Conservation (phyloP, 1,140 invertebrate species). For the Dolichoris vasculosae region DNA sequence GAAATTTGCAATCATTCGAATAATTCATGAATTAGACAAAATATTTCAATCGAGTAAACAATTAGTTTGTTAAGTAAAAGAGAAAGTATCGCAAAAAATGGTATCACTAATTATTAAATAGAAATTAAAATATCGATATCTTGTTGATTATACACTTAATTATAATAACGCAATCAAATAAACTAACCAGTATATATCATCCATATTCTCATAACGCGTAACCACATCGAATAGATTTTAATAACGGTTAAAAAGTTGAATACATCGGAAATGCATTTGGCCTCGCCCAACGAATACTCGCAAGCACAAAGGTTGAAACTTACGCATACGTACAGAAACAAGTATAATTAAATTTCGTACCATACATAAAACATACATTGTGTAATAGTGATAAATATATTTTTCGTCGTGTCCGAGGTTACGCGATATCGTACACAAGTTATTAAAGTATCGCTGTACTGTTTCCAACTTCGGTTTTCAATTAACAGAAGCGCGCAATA, state of each 20-base stretch:
- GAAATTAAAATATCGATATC: too few relatives aligned
- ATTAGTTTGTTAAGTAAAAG: too few relatives aligned
- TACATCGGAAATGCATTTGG: constrained; percentile 36
- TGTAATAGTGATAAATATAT: constrained; percentile 6
- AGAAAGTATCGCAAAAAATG: too few relatives aligned
- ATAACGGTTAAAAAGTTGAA: constrained; percentile 14
- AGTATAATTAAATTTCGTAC: constrained; percentile 22
- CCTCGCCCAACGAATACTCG: not conserved
- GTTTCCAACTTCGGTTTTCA: constrained; percentile 26
- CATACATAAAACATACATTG: not conserved
- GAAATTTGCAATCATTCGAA: too few relatives aligned
- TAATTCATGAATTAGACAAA: too few relatives aligned
- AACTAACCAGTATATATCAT: not conserved
- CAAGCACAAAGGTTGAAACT: not conserved
- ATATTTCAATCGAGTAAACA: too few relatives aligned
- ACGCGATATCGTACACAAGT: not conserved
- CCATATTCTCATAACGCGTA: not conserved
- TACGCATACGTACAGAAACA: not conserved
- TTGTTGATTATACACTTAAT: too few relatives aligned
- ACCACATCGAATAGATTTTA: constrained; percentile 17
- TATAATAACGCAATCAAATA: too few relatives aligned
- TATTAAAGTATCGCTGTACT: not conserved
- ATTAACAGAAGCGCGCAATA: not conserved
- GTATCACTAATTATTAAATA: too few relatives aligned
- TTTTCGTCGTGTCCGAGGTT: not conserved